Conservation (phyloP, 2,888 invertebrate genomes). For the Branchipolynoe longqiensis region DNA sequence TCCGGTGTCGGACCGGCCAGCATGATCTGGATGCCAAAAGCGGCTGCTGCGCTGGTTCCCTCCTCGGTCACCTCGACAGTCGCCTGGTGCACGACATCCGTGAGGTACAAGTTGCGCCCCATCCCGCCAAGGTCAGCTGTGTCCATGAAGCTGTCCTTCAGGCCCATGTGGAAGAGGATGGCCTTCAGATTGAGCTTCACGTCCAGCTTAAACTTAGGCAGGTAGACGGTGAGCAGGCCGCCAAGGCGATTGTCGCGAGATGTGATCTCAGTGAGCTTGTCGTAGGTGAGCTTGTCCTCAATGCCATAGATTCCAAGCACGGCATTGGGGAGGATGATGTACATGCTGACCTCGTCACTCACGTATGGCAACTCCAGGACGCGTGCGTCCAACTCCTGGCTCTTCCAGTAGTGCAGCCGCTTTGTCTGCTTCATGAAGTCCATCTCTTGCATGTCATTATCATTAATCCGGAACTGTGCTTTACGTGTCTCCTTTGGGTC, state of each 20-base stretch:
- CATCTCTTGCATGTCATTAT: conserved; percentile 32
- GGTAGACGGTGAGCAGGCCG: background rate
- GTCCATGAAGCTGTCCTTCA: conserved; percentile 6
- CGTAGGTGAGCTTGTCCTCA: background rate
- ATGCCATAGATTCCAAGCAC: conserved; percentile 10
- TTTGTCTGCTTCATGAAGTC: conserved; percentile 10
- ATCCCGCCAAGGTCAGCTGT: conserved; percentile 25
- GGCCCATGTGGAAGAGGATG: background rate
- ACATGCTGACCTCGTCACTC: conserved; percentile 18
- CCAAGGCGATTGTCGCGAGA: background rate
- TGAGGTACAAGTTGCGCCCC: conserved; percentile 7
- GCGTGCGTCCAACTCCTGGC: background rate
- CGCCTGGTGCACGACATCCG: conserved; percentile 19
- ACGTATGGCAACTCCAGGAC: conserved; percentile 11
- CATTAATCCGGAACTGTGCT: conserved; percentile 19
- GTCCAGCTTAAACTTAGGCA: conserved; percentile 22
- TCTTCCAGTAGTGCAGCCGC: conserved; percentile 24
- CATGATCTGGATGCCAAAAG: conserved; percentile 20
- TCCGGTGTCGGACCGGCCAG: conserved; percentile 21
- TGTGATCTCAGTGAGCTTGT: background rate
- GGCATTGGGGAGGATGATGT: conserved; percentile 24
- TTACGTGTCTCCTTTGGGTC: background rate
- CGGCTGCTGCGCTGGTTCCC: conserved; percentile 19
- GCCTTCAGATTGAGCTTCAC: conserved; percentile 25
- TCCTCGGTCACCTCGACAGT: conserved; percentile 26